A percentile compares a stretch with the other conserved stretches of the same genome.
Evolutionary conservation across 2,888 invertebrate genomes (phyloP).

Genomic region (Griposia aprilina): DNA sequence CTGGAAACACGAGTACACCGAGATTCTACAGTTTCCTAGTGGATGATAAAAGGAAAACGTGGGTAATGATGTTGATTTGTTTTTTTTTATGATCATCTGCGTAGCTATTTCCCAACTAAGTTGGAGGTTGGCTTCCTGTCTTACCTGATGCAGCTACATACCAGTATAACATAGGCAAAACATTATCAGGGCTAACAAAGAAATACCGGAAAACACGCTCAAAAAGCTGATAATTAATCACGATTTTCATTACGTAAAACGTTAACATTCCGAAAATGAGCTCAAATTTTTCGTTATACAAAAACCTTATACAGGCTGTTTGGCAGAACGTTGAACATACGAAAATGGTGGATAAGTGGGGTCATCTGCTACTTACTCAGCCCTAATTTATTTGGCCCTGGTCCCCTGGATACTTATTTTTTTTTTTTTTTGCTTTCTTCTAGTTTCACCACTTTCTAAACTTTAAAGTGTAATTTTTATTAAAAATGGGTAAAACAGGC

Average conservation of each 20-base stretch:
- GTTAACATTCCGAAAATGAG: constrained; percentile 9
- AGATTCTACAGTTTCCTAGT: not conserved
- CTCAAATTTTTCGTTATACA: not conserved
- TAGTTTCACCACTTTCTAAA: too few relatives aligned
- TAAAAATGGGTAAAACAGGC: too few relatives aligned
- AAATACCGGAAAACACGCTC: not conserved
- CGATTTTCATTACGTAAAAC: not conserved
- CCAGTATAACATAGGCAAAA: not conserved
- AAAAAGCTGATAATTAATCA: constrained; percentile 13
- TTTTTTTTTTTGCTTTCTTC: too few relatives aligned
- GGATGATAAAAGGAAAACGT: not conserved
- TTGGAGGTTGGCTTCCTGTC: not conserved
- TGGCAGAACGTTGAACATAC: too few relatives aligned
- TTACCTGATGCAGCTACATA: not conserved
- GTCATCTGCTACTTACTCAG: too few relatives aligned
- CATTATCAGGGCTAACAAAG: not conserved
- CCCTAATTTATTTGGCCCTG: too few relatives aligned
- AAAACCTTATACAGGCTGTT: too few relatives aligned
- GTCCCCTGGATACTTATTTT: too few relatives aligned
- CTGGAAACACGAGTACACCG: not conserved
- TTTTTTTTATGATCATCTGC: not conserved
- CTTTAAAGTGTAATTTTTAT: too few relatives aligned
- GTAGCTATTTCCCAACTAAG: not conserved
- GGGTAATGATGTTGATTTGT: not conserved
- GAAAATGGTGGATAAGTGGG: too few relatives aligned